Evolutionary conservation across 2,888 invertebrate genomes (phyloP).

Genomic region (Diogma glabrata): DNA sequence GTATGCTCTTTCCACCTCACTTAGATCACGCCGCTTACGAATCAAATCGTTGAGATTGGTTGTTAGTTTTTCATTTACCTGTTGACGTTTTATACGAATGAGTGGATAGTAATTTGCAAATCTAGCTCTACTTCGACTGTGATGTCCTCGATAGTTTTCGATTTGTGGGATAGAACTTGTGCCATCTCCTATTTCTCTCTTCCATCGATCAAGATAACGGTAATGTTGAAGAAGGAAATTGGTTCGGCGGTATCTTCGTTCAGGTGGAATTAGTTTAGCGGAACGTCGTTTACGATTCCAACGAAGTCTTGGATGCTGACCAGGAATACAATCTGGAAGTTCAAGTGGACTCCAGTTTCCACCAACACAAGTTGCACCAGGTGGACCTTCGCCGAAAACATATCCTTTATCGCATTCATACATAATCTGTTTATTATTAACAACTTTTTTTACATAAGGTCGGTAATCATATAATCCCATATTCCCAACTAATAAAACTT

Average conservation of each 20-base stretch:
- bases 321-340: conserved; percentile 70
- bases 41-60: background rate
- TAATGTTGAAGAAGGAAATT: conserved; percentile 1
- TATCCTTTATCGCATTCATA: conserved; percentile 92
- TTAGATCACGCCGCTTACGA: conserved; percentile 20
- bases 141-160: conserved; percentile 4
- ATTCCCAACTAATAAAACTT: conserved; percentile 83
- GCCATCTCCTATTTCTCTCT: background rate
- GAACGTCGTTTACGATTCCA: conserved; percentile 55
- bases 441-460: conserved; percentile 81
- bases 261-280: background rate
- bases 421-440: conserved; percentile 89
- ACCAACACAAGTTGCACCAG: conserved; percentile 89
- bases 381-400: conserved; percentile 73
- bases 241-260: background rate
- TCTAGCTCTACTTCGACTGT: background rate
- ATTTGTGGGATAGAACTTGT: conserved; percentile 8
- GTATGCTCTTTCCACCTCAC: conserved; percentile 28
- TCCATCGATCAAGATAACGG: conserved; percentile 3
- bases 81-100: conserved; percentile 12
- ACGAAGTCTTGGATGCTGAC: conserved; percentile 75
- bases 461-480: conserved; percentile 94
- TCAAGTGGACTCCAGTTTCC: conserved; percentile 88
- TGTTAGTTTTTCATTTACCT: background rate
- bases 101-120: conserved; percentile 4